phyloP scores from a whole-genome alignment of 2,113 vertebrate genomes.

The Heliornis fulica region DNA sequence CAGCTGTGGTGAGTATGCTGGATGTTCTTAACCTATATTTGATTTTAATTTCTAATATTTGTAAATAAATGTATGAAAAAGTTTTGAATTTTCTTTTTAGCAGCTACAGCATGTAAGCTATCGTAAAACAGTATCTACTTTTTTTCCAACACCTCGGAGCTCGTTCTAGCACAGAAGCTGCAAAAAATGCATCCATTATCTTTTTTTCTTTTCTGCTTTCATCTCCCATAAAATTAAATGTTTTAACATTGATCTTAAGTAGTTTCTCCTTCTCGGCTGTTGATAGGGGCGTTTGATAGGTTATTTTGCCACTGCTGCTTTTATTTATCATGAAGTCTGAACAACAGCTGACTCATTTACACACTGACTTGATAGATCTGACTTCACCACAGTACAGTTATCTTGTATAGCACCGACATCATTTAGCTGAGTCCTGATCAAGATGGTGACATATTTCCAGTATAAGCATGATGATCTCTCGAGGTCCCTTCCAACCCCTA shows the following conservation, averaged over 20 bases:
- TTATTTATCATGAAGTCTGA: neutral
- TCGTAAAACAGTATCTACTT: neutral
- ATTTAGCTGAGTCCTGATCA: neutral
- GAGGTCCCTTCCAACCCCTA: no score
- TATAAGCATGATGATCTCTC: neutral
- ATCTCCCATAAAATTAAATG: neutral
- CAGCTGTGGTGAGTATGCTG: neutral
- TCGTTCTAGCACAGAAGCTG: neutral
- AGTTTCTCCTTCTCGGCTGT: neutral
- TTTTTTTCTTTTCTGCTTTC: neutral
- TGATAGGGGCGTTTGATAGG: accelerated
- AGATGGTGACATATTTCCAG: neutral
- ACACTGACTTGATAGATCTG: neutral
- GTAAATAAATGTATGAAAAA: neutral
- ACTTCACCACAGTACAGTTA: neutral
- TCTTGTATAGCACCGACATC: neutral
- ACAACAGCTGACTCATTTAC: neutral
- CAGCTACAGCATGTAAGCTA: neutral
- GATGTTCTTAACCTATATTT: neutral
- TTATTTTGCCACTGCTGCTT: neutral
- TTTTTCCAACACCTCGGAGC: neutral
- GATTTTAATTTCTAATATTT: constrained; percentile 10
- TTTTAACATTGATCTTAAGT: neutral
- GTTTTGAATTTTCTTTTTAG: neutral
- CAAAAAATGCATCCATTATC: neutral